Base-by-base conservation (phyloP, 2,113 vertebrate genomes). In the Paramormyrops kingsleyae region DNA sequence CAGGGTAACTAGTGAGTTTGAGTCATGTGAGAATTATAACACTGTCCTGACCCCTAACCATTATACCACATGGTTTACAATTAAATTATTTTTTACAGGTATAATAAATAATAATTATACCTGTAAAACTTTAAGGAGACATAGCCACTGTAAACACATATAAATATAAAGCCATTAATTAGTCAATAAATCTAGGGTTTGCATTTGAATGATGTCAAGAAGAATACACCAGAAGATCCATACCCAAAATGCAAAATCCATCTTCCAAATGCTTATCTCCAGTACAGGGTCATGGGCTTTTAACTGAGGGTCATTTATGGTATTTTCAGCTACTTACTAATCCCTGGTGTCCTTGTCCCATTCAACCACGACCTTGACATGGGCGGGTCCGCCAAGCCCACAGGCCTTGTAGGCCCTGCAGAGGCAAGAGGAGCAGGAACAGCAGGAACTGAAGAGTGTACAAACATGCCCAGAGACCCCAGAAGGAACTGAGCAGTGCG, bases 331-430 rank as follows among this genome's bases (percentile, higher is more conserved):
- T 31, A 97, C 98, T 98, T 94, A 99, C 99, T 97, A 99, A 92
- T 99, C 98, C 95, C 98, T 99, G 80, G 98, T 99, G 93, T 99
- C 99, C 93, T 98, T 98, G 96, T 99, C 99, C 99, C 99, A 99
- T 92, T 99, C 99, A 4, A 99, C 98, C 77, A 99, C 97, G 88
- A 99, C 95, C 94, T 99, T 99, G 93, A 99, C 97, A 83, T 99
- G 99, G 88, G 98, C 96, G 0, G 98, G 97, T 44, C 98, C 98
- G 2, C 99, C 98, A 88, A 97, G 97, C 91, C 98, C 98, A 92
- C 98, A 99, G 0, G 98, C 99, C 91, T 99, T 99, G 94, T 98
- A 96, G 1, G 97, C 96, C 95, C 97, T 99, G 92, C 8, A 91
- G 91, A 47, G 47, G 89, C 44, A 35, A 88, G 80, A 93, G 89